Percentiles rank a stretch among this genome's conserved stretches.
Evolutionary conservation across 53 echinoderm and acorn worm genomes (phyloP).

Genomic region (Stichopus horrens): DNA sequence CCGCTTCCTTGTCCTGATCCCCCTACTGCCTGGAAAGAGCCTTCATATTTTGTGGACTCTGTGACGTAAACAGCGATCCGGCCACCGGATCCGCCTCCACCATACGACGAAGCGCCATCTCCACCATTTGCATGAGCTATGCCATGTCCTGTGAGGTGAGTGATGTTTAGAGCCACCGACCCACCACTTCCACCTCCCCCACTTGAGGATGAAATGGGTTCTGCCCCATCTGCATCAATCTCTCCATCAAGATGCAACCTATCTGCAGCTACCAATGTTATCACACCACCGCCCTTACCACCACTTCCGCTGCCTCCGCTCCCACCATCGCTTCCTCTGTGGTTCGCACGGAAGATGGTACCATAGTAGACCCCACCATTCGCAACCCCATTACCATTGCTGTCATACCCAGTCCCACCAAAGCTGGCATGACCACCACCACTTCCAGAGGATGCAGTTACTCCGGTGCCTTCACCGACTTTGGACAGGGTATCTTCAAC

Average conservation of each 20-base stretch:
- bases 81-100: slow-evolving; percentile 90
- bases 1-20: slow-evolving; percentile 55
- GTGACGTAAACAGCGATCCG: slow-evolving; percentile 67
- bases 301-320: slow-evolving; percentile 45
- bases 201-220: slow-evolving; percentile 47
- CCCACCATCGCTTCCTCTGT: slow-evolving; percentile 77
- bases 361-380: slow-evolving; percentile 73
- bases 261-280: slow-evolving; percentile 60
- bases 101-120: slow-evolving; percentile 54
- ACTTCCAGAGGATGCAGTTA: slow-evolving; percentile 50
- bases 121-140: slow-evolving; percentile 79
- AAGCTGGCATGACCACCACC: slow-evolving; percentile 82
- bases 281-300: slow-evolving; percentile 74
- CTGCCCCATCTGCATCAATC: slow-evolving; percentile 69
- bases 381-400: slow-evolving; percentile 25
- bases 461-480: slow-evolving; percentile 53
- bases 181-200: slow-evolving; percentile 91
- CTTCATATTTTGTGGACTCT: slow-evolving; percentile 71
- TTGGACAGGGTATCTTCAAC: slow-evolving; percentile 68
- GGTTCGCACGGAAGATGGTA: slow-evolving; percentile 66
- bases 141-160: slow-evolving; percentile 82
- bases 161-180: slow-evolving; percentile 54
- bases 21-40: slow-evolving; percentile 60
- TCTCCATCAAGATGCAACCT: slow-evolving; percentile 75
- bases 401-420: slow-evolving; percentile 70